Percentiles rank a stretch among this genome's conserved stretches.
Evolutionary conservation across 2,888 invertebrate genomes (phyloP).

Genomic region (Callyntrura sp.): DNA sequence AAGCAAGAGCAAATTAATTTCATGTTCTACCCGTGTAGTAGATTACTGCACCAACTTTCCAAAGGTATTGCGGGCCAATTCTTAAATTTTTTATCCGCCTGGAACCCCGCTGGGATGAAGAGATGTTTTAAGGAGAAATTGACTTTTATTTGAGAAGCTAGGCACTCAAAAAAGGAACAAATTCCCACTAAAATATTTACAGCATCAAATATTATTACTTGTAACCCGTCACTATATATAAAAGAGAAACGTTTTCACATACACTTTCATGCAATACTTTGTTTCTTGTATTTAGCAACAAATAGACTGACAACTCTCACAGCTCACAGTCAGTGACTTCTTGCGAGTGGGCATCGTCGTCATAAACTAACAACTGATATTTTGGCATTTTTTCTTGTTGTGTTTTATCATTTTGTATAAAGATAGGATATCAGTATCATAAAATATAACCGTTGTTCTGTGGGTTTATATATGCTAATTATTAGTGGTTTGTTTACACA

Average conservation of each 20-base stretch:
- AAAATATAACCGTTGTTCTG: slow-evolving; percentile 58
- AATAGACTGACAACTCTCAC: neutral
- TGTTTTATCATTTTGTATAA: slow-evolving; percentile 2
- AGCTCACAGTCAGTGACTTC: no score
- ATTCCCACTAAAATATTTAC: neutral
- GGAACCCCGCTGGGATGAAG: neutral
- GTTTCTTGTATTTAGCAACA: neutral
- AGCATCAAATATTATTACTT: slow-evolving; percentile 7
- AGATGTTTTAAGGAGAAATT: neutral
- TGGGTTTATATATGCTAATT: slow-evolving; percentile 66
- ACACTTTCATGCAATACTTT: neutral
- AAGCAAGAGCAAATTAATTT: neutral
- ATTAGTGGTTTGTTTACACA: slow-evolving; percentile 66
- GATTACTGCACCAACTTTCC: neutral
- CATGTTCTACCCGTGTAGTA: no score
- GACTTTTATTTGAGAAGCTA: neutral
- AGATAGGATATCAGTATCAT: slow-evolving; percentile 8
- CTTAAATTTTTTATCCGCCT: slow-evolving; percentile 3
- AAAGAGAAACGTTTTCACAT: neutral
- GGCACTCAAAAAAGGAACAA: slow-evolving; percentile 6
- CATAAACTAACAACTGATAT: neutral
- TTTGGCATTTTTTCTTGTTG: neutral
- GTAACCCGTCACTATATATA: no score
- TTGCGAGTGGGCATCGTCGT: slow-evolving; percentile 20
- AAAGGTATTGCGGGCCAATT: neutral